These are phyloP conservation scores for Crossaster papposus DNA, from an alignment of 53 echinoderm and acorn worm genomes.

Conservation along the genomic window DNA sequence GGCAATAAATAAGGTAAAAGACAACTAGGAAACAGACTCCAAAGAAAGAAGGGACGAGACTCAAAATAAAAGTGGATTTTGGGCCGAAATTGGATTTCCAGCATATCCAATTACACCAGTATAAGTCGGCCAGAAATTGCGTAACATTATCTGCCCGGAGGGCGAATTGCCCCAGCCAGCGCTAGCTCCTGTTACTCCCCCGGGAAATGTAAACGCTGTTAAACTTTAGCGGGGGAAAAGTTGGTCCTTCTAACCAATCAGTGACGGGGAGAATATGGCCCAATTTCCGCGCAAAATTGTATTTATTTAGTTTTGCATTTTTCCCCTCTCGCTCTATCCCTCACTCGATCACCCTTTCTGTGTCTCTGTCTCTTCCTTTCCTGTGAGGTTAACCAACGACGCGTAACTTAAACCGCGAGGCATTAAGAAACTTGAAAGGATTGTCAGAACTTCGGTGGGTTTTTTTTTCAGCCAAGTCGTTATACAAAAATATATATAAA, in stretches of 20 bases:
- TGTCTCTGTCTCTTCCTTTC: background rate
- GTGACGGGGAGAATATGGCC: slow-evolving; percentile 31
- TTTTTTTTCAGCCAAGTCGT: background rate
- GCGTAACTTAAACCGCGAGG: background rate
- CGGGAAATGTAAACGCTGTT: slow-evolving; percentile 55
- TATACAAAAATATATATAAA: background rate
- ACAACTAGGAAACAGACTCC: slow-evolving; percentile 48
- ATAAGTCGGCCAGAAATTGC: slow-evolving; percentile 59
- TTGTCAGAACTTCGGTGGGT: background rate
- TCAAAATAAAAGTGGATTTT: slow-evolving; percentile 46
- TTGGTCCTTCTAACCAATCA: slow-evolving; percentile 27
- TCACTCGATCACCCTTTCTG: too few relatives aligned
- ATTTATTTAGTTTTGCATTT: slow-evolving; percentile 30
- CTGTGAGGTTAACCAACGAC: background rate
- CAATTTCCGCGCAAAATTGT: slow-evolving; percentile 19
- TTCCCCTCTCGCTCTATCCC: background rate
- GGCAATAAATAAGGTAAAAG: slow-evolving; percentile 25
- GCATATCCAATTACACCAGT: slow-evolving; percentile 59
- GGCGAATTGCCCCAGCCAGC: slow-evolving; percentile 45
- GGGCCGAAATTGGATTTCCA: slow-evolving; percentile 53
- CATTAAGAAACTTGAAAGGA: background rate
- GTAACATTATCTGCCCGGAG: slow-evolving; percentile 54
- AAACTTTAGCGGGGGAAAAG: slow-evolving; percentile 43
- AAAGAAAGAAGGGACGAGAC: slow-evolving; percentile 10
- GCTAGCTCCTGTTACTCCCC: slow-evolving; percentile 50